A percentile compares a stretch with the other conserved stretches of the same genome.
Conservation (phyloP, 1,140 invertebrate species). For the Zaprionus ghesquierei region DNA sequence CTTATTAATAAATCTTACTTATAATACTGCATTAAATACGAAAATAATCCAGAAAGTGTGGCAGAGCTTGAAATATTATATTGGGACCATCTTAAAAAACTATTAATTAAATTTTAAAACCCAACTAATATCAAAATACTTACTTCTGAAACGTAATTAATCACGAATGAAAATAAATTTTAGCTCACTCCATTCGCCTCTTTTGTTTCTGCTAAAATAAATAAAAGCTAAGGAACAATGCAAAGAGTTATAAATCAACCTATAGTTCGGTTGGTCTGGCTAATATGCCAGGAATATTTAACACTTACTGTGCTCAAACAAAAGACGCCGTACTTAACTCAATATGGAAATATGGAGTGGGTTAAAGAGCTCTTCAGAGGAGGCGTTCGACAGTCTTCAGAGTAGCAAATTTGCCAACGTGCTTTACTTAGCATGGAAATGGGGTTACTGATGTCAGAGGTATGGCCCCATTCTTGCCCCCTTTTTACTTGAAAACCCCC, state of each 20-base stretch:
- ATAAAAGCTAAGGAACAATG: neutral
- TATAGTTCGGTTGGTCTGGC: neutral
- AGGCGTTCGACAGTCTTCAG: conserved; percentile 6
- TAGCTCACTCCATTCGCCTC: neutral
- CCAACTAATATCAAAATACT: neutral
- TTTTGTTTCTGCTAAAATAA: neutral
- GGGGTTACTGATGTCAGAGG: neutral
- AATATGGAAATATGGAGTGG: neutral
- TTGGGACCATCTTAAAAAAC: neutral
- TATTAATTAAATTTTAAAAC: neutral
- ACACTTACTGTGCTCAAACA: neutral
- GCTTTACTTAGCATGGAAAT: conserved; percentile 17
- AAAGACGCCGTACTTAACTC: neutral
- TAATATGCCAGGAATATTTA: neutral
- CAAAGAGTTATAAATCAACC: neutral
- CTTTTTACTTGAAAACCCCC: neutral
- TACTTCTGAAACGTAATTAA: neutral
- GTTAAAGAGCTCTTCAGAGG: neutral
- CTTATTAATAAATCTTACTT: neutral
- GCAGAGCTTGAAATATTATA: neutral
- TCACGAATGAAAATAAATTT: neutral
- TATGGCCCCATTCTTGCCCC: conserved; percentile 20
- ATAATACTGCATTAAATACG: neutral
- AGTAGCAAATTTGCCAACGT: conserved; percentile 20
- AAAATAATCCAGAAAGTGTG: neutral